Conservation (phyloP, 2,797 vertebrate species). For the Hybognathus amarus region DNA sequence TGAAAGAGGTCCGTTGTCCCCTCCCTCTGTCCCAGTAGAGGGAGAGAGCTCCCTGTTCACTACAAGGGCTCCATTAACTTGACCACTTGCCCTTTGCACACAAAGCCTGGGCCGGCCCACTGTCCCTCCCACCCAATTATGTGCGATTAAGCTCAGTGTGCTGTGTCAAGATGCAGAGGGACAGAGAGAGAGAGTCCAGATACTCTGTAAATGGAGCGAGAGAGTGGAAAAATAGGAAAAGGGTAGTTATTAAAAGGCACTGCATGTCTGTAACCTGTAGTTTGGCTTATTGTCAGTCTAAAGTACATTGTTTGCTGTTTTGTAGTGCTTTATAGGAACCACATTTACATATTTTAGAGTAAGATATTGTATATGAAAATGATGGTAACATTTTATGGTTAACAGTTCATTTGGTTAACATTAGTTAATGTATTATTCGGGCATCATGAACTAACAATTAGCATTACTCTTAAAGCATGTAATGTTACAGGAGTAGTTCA, state of each 20-base stretch:
- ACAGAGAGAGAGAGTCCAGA: constrained; percentile 66
- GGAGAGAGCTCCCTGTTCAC: constrained; percentile 84
- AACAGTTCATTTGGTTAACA: background rate
- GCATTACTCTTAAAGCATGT: no score
- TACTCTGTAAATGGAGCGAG: constrained; percentile 33
- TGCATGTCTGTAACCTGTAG: constrained; percentile 51
- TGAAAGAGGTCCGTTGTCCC: constrained; percentile 80
- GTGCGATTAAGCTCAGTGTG: constrained; percentile 99
- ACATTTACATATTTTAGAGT: background rate
- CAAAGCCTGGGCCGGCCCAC: constrained; percentile 96
- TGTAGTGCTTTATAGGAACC: background rate
- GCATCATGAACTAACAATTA: background rate
- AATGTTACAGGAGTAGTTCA: no score
- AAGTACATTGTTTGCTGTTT: constrained; percentile 21
- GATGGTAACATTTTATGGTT: background rate
- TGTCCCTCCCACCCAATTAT: constrained; percentile 99
- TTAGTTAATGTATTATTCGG: background rate
- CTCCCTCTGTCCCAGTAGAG: constrained; percentile 69
- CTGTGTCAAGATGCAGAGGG: constrained; percentile 99
- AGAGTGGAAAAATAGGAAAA: constrained; percentile 36
- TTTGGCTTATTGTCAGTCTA: constrained; percentile 45
- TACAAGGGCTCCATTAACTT: constrained; percentile 99
- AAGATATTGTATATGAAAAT: background rate
- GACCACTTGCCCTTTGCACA: constrained; percentile 99
- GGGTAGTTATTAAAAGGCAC: constrained; percentile 59